Evolutionary conservation across 1,140 invertebrate species (phyloP), one percentile per base, ranked within the genome.

Genomic region (Drosophila rhopaloa): DNA sequence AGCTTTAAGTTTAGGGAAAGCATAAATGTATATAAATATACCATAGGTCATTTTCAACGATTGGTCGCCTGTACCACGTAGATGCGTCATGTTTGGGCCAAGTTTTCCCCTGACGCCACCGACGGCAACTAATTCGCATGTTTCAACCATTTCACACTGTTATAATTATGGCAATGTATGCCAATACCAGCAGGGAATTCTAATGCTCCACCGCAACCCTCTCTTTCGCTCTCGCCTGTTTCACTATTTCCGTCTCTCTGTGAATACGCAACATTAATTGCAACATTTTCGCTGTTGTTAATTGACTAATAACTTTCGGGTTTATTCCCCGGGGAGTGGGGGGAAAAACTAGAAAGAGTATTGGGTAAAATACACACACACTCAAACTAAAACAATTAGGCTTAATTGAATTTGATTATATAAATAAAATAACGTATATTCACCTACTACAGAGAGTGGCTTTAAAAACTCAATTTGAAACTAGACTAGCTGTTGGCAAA

Each of bases 251-350:
- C 68, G 5, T 46, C 27, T 43, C 32, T 44, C 44, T 48, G 29
- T 66, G 46, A 76, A 74, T 77, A 70, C 63, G 72, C 67, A 71
- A 83, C 76, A 81, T 82, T 83, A 83, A 77, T 88, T 80, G 76
- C 84, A 77, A 88, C 76, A 89, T 83, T 77, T 71, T 79, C 68
- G 63, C 67, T 72, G 61, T 67, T 79, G 76, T 88, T 89, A 88
- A 88, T 88, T 88, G 84, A 82, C 81, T 85, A 80, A 84, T 74
- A 84, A 74, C 79, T 77, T 62, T 58, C 54, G 59, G 56, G 43
- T 59, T 24, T 41, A 63, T 44, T 11, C 29, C 48, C 11, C 24
- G 11, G 19, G 60, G 54, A 16, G 32, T 27, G 14, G 24, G 37
- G 6, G 4, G 5, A 13, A 32, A 32, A 32, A 40, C 10, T 41